Evolutionary conservation across 2,113 vertebrate genomes (phyloP).

Genomic region (Perognathus longimembris): DNA sequence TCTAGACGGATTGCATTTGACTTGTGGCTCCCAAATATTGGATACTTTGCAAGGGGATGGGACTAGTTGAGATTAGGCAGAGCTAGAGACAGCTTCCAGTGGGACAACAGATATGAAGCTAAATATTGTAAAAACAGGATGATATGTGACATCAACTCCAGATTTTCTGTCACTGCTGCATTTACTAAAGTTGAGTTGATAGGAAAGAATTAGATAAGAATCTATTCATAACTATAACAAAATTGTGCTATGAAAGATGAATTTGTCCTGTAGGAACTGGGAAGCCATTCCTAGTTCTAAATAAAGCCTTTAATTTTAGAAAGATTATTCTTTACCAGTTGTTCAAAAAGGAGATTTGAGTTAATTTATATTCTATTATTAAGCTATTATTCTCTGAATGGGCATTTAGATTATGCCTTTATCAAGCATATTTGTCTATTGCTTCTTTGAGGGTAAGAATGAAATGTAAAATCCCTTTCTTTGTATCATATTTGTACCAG

Average conservation of each 20-base stretch:
- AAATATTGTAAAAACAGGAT: neutral
- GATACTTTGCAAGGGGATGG: neutral
- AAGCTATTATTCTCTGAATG: slow-evolving; percentile 3
- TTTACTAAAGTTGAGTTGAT: neutral
- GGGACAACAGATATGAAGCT: neutral
- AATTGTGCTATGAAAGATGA: neutral
- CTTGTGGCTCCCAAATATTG: neutral
- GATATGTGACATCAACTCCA: neutral
- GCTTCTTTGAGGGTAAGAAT: neutral
- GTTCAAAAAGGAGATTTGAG: neutral
- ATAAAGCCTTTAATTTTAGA: neutral
- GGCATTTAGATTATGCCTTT: slow-evolving; percentile 4
- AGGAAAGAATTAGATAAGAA: neutral
- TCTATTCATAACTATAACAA: neutral
- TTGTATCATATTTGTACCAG: neutral
- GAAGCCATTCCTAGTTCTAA: neutral
- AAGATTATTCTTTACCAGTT: neutral
- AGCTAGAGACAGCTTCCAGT: neutral
- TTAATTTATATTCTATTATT: slow-evolving; percentile 40
- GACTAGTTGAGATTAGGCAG: neutral
- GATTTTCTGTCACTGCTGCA: neutral
- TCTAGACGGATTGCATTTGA: neutral
- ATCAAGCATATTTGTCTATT: neutral
- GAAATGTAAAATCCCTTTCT: too few species aligned
- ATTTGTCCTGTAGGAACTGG: neutral